Percentiles rank a stretch among this genome's conserved stretches.
phyloP scores from a whole-genome alignment of 2,888 invertebrate genomes.

The Agrotis puta region DNA sequence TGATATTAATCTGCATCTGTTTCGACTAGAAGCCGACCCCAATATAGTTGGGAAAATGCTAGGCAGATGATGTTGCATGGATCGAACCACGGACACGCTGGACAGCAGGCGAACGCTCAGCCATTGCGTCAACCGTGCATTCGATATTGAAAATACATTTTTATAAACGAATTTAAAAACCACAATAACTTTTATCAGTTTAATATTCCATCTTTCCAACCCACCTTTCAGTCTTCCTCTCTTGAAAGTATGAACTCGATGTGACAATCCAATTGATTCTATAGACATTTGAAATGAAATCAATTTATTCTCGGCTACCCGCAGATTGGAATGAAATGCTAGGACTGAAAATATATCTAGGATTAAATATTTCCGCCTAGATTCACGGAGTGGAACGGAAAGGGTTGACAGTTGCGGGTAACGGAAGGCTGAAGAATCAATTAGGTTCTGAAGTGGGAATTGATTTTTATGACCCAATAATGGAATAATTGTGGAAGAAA shows the following conservation, averaged over 20 bases:
- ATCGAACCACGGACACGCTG: too few relatives aligned
- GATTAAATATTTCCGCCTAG: slow-evolving; percentile 58
- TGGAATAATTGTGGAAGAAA: neutral
- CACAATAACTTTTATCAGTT: neutral
- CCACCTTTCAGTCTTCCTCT: neutral
- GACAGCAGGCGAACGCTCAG: too few relatives aligned
- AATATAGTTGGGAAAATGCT: too few relatives aligned
- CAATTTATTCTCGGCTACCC: slow-evolving; percentile 57
- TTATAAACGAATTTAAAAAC: neutral
- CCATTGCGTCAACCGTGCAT: too few relatives aligned
- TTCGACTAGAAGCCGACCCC: too few relatives aligned
- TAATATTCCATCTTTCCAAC: neutral
- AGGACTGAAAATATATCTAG: slow-evolving; percentile 57
- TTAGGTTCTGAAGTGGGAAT: neutral
- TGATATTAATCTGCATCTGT: too few relatives aligned
- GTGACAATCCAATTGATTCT: slow-evolving; percentile 61
- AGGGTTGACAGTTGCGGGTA: slow-evolving; percentile 24
- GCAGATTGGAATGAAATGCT: slow-evolving; percentile 59
- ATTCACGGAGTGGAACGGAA: slow-evolving; percentile 24
- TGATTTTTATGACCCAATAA: neutral
- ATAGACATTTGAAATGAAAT: slow-evolving; percentile 63
- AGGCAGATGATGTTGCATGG: too few relatives aligned
- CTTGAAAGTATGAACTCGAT: slow-evolving; percentile 26
- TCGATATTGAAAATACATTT: neutral
- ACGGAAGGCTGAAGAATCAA: neutral